A percentile compares a stretch with the other conserved stretches of the same genome.
Evolutionary conservation across 2,888 invertebrate species (phyloP).

Genomic region (Drosophila rellima): DNA sequence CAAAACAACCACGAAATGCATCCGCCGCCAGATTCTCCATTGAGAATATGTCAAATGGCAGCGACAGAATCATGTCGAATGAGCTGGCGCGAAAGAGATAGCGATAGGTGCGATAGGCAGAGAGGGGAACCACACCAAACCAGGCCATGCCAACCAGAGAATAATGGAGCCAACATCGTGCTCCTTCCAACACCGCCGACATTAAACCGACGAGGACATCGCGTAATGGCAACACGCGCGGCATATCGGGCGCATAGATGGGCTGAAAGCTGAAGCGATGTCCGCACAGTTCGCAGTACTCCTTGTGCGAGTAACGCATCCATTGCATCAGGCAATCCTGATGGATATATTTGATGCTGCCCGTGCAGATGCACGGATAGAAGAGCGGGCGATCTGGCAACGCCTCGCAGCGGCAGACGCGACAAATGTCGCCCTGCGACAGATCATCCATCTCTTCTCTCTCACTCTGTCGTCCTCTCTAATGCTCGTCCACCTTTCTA

Average conservation of each 20-base stretch:
- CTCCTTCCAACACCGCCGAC: conserved; percentile 95
- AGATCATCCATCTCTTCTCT: conserved; percentile 83
- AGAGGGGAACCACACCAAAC: conserved; percentile 98
- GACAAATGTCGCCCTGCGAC: conserved; percentile 92
- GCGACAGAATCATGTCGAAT: conserved; percentile 91
- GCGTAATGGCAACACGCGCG: conserved; percentile 96
- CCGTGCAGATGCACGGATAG: conserved; percentile 99
- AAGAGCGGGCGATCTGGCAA: conserved; percentile 96
- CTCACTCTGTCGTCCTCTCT: conserved; percentile 14
- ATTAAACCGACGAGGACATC: conserved; percentile 97
- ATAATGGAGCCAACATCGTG: conserved; percentile 98
- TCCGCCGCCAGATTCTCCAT: conserved; percentile 97
- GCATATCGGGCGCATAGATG: conserved; percentile 99
- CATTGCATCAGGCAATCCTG: conserved; percentile 99
- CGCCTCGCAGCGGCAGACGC: conserved; percentile 98
- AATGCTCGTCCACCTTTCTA: conserved; percentile 23
- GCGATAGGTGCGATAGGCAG: conserved; percentile 97
- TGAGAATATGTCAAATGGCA: conserved; percentile 96
- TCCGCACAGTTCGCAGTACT: conserved; percentile 99
- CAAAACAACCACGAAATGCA: conserved; percentile 98
- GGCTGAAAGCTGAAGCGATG: conserved; percentile 99
- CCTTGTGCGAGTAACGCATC: conserved; percentile 99
- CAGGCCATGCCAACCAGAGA: conserved; percentile 98
- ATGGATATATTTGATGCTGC: conserved; percentile 99
- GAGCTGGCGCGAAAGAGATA: conserved; percentile 96